A percentile compares a stretch with the other conserved stretches of the same genome.
phyloP scores from a whole-genome alignment of 2,113 vertebrate genomes.

The Brienomyrus brachyistius region DNA sequence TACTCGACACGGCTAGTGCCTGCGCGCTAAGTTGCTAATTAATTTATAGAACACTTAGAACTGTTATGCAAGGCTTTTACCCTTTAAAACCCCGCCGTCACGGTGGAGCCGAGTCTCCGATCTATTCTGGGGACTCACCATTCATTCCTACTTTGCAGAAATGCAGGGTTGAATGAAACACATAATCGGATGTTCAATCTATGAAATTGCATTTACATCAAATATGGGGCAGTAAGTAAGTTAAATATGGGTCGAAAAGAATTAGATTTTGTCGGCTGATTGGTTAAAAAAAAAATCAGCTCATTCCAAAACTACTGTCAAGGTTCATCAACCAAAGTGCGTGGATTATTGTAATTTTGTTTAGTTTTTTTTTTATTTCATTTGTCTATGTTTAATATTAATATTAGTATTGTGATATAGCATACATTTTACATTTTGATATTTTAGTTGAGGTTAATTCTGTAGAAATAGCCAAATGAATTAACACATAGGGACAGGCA shows the following conservation, averaged over 20 bases:
- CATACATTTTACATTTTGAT: background rate
- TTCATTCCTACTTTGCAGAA: conserved; percentile 46
- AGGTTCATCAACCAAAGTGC: conserved; percentile 50
- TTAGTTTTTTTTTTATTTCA: background rate
- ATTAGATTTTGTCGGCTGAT: conserved; percentile 70
- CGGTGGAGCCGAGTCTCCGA: conserved; percentile 60
- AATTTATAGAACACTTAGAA: conserved; percentile 78
- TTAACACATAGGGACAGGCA: background rate
- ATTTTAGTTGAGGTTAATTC: background rate
- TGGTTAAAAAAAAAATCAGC: conserved; percentile 56
- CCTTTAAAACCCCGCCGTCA: conserved; percentile 66
- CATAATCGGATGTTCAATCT: conserved; percentile 79
- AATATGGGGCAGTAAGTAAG: conserved; percentile 66
- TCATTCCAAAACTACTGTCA: conserved; percentile 48
- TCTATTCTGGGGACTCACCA: conserved; percentile 55
- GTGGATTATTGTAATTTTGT: conserved; percentile 35
- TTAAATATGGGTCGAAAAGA: conserved; percentile 71
- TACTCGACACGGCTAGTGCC: conserved; percentile 60
- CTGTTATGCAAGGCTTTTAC: conserved; percentile 70
- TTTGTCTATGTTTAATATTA: background rate
- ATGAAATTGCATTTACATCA: conserved; percentile 71
- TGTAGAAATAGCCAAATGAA: background rate
- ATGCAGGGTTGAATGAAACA: conserved; percentile 56
- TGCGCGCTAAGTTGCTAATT: conserved; percentile 68
- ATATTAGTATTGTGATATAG: background rate